Evolutionary conservation across 2,113 vertebrate genomes (phyloP).

Genomic region (Drymodes brunneopygia): DNA sequence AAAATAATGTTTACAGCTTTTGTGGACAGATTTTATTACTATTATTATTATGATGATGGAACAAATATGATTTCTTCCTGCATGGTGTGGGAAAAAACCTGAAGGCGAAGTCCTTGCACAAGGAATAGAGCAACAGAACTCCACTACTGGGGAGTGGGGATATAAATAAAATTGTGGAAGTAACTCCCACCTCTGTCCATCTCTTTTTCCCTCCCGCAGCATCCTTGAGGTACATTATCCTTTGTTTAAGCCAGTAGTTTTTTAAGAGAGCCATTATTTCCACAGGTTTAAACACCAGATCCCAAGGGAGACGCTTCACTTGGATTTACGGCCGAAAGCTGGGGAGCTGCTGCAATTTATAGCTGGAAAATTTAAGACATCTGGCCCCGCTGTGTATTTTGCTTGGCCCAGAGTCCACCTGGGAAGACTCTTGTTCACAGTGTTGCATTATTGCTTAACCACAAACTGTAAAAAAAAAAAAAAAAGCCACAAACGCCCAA

Average conservation of each 20-base stretch:
- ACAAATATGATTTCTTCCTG: constrained; percentile 62
- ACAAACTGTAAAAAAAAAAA: not conserved
- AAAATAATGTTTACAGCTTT: constrained; percentile 70
- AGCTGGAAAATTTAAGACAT: not conserved
- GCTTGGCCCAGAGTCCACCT: not conserved
- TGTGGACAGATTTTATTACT: constrained; percentile 28
- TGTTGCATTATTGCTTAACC: not conserved
- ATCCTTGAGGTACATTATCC: not conserved
- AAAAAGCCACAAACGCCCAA: not conserved
- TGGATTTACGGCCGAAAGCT: not conserved
- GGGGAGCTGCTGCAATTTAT: not conserved
- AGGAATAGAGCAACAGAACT: not conserved
- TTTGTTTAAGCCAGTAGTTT: not conserved
- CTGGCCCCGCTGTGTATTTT: not conserved
- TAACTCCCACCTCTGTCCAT: not conserved
- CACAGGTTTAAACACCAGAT: not conserved
- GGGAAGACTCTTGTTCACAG: not conserved
- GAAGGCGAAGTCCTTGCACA: constrained; percentile 8
- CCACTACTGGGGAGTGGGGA: constrained; percentile 56
- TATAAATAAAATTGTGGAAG: constrained; percentile 70
- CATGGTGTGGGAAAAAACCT: constrained; percentile 19
- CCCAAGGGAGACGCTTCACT: not conserved
- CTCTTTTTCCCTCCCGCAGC: not conserved
- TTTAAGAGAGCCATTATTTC: not conserved
- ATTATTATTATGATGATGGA: not conserved